Evolutionary conservation across 2,113 vertebrate species (phyloP), one percentile per base, ranked within the genome.

Genomic region (Antechinus flavipes): DNA sequence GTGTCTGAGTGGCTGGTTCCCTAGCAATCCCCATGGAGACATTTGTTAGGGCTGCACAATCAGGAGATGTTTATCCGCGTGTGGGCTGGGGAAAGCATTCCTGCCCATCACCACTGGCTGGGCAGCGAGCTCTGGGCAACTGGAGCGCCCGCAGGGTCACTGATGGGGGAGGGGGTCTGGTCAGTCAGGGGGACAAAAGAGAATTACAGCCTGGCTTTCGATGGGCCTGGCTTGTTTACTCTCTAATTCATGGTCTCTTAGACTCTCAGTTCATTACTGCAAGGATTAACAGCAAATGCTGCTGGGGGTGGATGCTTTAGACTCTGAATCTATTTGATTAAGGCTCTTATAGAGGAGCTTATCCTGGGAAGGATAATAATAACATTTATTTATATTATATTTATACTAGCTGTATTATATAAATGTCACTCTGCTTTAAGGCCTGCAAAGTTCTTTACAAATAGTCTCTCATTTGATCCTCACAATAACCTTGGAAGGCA

Each of bases 1-100:
- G 94, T 4, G 30, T 90, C 22, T n/a, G 7, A 54, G 25, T 35
- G 4, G 35, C 49, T 58, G 50, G 95, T 97, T 92, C 89, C 98
- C 27, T 92, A 94, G 96, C 42, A 92, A 97, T 93, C 54, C 91
- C 97, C 94, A 94, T 55, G 97, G 98, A 93, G 93, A 97, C 27
- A 2, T n/a, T 56, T 93, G 95, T 92, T 96, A 90, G 93, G 94
- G 92, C n/a, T 84, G 2, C 68, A 84, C 42, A 84, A 84, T 84
- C n/a, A 23, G 68, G 68, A 84, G 68, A 84, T 23, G n/a, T 84
- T 42, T 22, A 23, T 42, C 42, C 19, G 7, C 16, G 19, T 42
- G n/a, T 42, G 68, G 68, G 35, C 68, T 84, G n/a, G n/a, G 68
- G 35, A 84, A 22, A 84, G 68, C 35, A 84, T n/a, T 76, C 68